Conservation (phyloP, 1,140 invertebrate species). For the Drosophila pseudoobscura region DNA sequence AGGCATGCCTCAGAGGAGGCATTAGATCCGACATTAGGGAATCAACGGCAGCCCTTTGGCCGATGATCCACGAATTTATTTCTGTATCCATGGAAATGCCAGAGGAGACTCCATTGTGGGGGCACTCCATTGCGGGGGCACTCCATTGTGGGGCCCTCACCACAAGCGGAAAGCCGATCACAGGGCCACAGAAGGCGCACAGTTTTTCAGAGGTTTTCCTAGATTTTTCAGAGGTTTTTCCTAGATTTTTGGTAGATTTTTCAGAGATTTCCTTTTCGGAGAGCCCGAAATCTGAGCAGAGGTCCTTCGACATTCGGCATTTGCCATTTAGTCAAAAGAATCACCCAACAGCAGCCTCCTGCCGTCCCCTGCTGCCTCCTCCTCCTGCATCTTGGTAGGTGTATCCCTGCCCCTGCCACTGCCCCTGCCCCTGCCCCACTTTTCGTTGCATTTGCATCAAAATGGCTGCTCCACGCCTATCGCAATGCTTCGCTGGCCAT, state of each 20-base stretch:
- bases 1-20: too few species aligned
- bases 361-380: neutral
- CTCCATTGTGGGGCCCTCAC: too few species aligned
- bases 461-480: conserved; percentile 39
- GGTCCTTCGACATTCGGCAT: conserved; percentile 12
- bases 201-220: neutral
- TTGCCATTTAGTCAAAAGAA: conserved; percentile 56
- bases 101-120: too few species aligned
- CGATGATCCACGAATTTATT: too few species aligned
- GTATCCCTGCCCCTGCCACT: conserved; percentile 1
- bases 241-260: conserved; percentile 4
- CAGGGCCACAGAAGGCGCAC: conserved; percentile 1
- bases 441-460: conserved; percentile 73
- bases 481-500: conserved; percentile 61
- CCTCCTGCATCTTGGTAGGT: neutral
- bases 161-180: neutral
- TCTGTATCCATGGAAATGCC: too few species aligned
- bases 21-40: too few species aligned
- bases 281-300: conserved; percentile 44
- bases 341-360: neutral
- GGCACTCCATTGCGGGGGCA: too few species aligned
- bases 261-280: conserved; percentile 12
- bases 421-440: neutral
- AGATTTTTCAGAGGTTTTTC: conserved; percentile 5
- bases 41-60: too few species aligned